Percentiles rank a stretch among this genome's conserved stretches.
phyloP scores from a whole-genome alignment of 2,113 vertebrate genomes.

The Corvus hawaiiensis region DNA sequence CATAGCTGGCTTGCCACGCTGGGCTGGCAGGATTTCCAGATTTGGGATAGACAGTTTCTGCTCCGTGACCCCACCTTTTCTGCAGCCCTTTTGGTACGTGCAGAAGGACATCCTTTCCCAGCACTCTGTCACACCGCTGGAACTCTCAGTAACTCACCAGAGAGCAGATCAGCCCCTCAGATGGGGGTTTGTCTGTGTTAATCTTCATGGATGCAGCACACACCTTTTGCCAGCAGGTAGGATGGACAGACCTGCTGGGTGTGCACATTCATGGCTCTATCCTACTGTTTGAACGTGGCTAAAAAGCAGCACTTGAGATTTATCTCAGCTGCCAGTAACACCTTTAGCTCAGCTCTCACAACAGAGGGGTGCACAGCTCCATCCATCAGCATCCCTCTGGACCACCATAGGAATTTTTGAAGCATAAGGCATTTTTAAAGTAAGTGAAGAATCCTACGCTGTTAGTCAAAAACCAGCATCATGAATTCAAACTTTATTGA shows the following conservation, averaged over 20 bases:
- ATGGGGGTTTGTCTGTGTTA: fast-evolving
- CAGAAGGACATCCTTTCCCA: not conserved
- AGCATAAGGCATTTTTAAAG: not conserved
- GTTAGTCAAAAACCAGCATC: not conserved
- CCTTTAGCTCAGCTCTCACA: not conserved
- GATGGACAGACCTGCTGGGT: not conserved
- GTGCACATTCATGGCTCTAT: not conserved
- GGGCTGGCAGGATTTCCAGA: not conserved
- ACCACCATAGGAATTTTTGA: fast-evolving
- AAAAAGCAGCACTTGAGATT: not conserved
- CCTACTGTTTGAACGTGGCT: not conserved
- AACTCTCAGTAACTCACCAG: fast-evolving
- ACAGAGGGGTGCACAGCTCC: not conserved
- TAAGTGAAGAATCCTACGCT: not conserved
- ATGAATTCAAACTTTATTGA: not conserved
- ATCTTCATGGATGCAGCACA: not conserved
- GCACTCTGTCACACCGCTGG: not conserved
- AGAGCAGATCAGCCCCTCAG: not conserved
- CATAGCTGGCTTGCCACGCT: not conserved
- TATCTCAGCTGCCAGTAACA: not conserved
- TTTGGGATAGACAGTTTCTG: not conserved
- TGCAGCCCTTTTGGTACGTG: not conserved
- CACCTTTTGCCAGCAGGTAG: not conserved
- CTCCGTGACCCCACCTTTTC: not conserved
- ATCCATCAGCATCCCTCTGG: not conserved